phyloP scores from a whole-genome alignment of 2,113 vertebrate species.

The Malurus melanocephalus region DNA sequence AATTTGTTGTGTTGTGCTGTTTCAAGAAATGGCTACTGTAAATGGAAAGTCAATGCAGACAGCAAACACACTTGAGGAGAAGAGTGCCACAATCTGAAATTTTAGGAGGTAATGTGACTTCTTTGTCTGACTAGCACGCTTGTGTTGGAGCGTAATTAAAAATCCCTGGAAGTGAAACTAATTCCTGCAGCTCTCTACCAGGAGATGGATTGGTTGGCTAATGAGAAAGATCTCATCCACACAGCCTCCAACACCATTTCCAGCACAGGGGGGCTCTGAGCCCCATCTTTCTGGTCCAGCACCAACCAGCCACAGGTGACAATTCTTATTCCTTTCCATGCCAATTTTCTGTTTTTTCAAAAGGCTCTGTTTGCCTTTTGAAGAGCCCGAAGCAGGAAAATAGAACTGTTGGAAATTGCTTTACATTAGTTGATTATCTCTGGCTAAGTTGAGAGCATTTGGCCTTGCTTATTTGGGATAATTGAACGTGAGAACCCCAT shows the following conservation, averaged over 20 bases:
- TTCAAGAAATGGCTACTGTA: not conserved
- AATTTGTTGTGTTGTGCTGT: not conserved
- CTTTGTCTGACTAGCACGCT: not conserved
- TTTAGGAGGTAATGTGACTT: not conserved
- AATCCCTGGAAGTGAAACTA: constrained; percentile 30
- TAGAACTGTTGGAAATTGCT: constrained; percentile 28
- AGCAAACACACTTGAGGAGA: not conserved
- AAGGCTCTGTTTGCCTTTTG: not conserved
- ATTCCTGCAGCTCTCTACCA: constrained; percentile 7
- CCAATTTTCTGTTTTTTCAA: not conserved
- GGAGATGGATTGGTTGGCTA: not conserved
- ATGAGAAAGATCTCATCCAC: not conserved
- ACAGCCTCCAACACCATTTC: not conserved
- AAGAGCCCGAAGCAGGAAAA: constrained; percentile 24
- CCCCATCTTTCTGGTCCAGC: not conserved
- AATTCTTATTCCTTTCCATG: not conserved
- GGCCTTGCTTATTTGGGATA: constrained; percentile 40
- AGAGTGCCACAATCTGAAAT: not conserved
- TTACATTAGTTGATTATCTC: constrained; percentile 53
- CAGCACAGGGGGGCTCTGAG: not conserved
- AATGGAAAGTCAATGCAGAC: not conserved
- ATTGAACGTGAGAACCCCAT: not conserved
- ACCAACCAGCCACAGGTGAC: not conserved
- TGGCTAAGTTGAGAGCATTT: constrained; percentile 42
- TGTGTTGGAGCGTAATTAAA: not conserved